phyloP scores from a whole-genome alignment of 2,113 vertebrate species.

The Tonatia bakeri region DNA sequence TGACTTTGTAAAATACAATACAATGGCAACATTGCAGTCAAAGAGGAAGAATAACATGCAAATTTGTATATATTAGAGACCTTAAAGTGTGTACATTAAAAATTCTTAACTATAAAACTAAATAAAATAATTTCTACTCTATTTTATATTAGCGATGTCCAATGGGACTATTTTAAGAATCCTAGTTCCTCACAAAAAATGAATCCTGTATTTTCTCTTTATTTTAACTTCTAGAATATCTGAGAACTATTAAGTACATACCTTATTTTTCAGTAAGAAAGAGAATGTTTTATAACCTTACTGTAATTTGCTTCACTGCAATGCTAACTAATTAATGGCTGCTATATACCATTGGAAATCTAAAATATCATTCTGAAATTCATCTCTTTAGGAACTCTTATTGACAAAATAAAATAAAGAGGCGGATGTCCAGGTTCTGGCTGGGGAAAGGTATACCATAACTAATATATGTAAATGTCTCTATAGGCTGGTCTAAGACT shows the following conservation, averaged over 20 bases:
- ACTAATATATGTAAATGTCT: background rate
- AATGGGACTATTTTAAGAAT: background rate
- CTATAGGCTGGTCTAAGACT: background rate
- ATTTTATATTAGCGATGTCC: background rate
- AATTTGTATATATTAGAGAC: background rate
- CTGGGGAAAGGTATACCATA: background rate
- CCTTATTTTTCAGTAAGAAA: background rate
- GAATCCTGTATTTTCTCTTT: background rate
- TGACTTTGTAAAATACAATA: background rate
- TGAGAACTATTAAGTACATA: background rate
- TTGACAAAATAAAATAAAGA: background rate
- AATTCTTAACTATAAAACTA: background rate
- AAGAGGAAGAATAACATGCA: background rate
- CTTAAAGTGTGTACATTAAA: background rate
- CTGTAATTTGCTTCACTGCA: background rate
- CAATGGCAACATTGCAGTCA: background rate
- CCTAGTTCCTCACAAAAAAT: background rate
- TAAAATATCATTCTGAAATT: background rate
- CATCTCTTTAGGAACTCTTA: background rate
- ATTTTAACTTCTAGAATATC: background rate
- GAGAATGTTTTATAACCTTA: background rate
- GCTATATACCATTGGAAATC: background rate
- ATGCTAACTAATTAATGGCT: background rate
- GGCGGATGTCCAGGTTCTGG: background rate
- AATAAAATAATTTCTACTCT: background rate